Conservation (phyloP, 2,888 invertebrate genomes). For the Oxytorus armatus region DNA sequence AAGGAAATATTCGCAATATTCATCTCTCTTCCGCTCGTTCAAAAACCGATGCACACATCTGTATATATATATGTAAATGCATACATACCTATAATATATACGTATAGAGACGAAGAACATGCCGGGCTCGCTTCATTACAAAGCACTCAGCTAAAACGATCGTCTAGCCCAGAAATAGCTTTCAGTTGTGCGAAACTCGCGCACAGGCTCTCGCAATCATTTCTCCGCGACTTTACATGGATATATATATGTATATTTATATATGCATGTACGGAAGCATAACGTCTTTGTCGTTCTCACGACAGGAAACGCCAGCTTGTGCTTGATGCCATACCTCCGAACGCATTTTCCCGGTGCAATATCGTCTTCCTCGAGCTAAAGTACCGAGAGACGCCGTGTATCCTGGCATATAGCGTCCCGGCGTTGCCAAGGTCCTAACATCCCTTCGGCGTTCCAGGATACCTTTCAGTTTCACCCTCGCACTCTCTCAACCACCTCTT, state of each 20-base stretch:
- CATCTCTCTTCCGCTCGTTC: constrained; percentile 51
- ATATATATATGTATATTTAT: constrained; percentile 2
- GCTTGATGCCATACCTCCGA: neutral
- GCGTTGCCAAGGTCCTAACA: neutral
- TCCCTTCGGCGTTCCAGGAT: constrained; percentile 6
- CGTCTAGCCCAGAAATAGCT: constrained; percentile 69
- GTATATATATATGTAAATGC: constrained; percentile 2
- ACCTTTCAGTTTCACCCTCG: constrained; percentile 35
- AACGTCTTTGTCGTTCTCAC: constrained; percentile 11
- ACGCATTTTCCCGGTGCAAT: constrained; percentile 24
- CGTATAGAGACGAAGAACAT: constrained; percentile 36
- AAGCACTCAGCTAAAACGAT: constrained; percentile 77
- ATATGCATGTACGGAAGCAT: neutral
- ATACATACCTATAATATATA: constrained; percentile 17
- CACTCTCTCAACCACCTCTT: constrained; percentile 1
- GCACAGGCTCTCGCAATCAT: constrained; percentile 47
- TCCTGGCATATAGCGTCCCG: neutral
- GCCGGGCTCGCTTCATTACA: constrained; percentile 73
- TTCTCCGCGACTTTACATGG: constrained; percentile 30
- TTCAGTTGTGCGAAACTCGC: constrained; percentile 40
- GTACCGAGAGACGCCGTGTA: neutral
- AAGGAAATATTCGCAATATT: constrained; percentile 37
- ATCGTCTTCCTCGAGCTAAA: constrained; percentile 6
- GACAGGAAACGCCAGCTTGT: constrained; percentile 4
- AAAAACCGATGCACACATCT: constrained; percentile 48